These are phyloP conservation scores for Teinopalpus imperialis DNA, from an alignment of 2,888 invertebrate genomes.

Conservation along the genomic window DNA sequence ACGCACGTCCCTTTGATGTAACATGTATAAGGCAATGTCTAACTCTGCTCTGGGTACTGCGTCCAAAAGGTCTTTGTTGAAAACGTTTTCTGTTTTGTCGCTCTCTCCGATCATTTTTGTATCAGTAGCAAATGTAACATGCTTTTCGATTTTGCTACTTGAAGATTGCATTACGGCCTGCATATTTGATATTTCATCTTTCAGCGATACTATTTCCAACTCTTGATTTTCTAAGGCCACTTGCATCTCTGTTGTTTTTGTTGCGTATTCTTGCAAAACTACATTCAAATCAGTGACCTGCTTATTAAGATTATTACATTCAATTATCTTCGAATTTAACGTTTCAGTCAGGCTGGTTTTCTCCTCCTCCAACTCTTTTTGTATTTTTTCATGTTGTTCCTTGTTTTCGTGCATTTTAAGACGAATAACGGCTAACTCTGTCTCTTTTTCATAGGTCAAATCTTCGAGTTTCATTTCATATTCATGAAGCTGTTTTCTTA, in stretches of 20 bases:
- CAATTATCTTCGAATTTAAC: constrained; percentile 66
- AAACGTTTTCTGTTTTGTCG: constrained; percentile 34
- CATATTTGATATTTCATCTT: constrained; percentile 82
- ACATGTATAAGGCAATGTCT: constrained; percentile 90
- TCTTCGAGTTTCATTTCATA: constrained; percentile 74
- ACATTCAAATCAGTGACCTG: constrained; percentile 78
- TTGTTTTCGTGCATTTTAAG: constrained; percentile 76
- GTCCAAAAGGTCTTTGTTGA: constrained; percentile 58
- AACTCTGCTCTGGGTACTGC: constrained; percentile 84
- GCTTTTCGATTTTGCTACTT: constrained; percentile 64
- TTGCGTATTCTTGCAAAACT: constrained; percentile 77
- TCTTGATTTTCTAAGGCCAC: constrained; percentile 86
- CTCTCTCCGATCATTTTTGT: constrained; percentile 57
- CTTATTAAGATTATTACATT: constrained; percentile 72
- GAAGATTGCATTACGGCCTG: constrained; percentile 52
- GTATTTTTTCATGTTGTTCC: constrained; percentile 49
- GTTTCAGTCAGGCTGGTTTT: constrained; percentile 52
- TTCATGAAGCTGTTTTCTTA: constrained; percentile 58
- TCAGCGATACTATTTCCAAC: constrained; percentile 87
- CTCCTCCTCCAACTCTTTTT: constrained; percentile 51
- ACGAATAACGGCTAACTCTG: constrained; percentile 77
- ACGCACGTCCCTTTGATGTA: constrained; percentile 92
- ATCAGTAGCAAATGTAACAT: constrained; percentile 71
- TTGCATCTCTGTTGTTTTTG: constrained; percentile 81
- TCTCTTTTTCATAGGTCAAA: constrained; percentile 74